Conservation (phyloP, 2,888 invertebrate species). For the Pecten maximus region DNA sequence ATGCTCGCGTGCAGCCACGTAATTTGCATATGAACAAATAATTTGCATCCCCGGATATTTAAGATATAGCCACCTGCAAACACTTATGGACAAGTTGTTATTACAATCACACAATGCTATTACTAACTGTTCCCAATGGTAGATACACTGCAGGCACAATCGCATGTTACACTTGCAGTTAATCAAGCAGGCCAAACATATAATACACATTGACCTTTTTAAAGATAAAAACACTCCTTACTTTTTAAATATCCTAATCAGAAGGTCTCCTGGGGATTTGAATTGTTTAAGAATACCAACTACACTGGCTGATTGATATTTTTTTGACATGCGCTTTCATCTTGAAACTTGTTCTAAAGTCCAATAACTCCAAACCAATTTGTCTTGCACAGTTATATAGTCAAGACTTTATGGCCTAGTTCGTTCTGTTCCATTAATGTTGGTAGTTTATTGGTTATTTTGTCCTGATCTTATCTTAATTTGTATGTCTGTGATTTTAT, state of each 20-base stretch:
- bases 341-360: background rate
- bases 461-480: no score
- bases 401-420: background rate
- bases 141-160: background rate
- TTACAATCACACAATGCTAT: background rate
- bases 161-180: background rate
- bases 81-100: background rate
- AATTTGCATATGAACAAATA: conserved; percentile 12
- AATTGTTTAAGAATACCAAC: no score
- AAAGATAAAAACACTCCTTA: background rate
- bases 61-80: conserved; percentile 13
- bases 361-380: background rate
- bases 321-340: no score
- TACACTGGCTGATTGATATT: no score
- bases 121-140: background rate
- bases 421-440: no score
- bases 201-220: background rate
- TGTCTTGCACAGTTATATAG: background rate
- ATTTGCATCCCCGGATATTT: background rate
- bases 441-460: no score
- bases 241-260: background rate
- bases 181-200: background rate
- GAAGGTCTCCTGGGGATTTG: background rate
- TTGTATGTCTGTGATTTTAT: no score
- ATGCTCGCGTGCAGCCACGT: background rate